phyloP scores from a whole-genome alignment of 2,797 vertebrate genomes.

The Dicrostonyx torquatus region DNA sequence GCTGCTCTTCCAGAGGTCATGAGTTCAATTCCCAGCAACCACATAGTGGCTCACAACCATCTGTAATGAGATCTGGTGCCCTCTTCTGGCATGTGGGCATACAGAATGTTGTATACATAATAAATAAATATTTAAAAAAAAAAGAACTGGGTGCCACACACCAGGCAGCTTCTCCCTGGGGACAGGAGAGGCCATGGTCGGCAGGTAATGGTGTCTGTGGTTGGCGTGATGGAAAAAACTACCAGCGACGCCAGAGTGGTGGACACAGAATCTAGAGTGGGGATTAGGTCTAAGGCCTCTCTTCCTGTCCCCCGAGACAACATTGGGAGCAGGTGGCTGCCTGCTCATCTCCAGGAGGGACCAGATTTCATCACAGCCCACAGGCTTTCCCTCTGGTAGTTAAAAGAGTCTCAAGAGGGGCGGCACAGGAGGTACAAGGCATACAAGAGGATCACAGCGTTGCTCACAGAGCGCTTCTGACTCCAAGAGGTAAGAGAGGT shows the following conservation, averaged over 20 bases:
- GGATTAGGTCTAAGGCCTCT: neutral
- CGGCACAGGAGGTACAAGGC: fast-evolving
- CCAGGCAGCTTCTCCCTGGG: neutral
- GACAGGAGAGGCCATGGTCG: neutral
- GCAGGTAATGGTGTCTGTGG: neutral
- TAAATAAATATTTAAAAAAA: too few species aligned
- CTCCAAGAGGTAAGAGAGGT: neutral
- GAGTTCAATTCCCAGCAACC: too few species aligned
- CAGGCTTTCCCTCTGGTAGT: neutral
- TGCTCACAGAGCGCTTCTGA: neutral
- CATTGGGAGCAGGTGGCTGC: too few species aligned
- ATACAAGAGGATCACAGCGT: fast-evolving
- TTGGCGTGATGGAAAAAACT: fast-evolving
- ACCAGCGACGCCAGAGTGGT: fast-evolving
- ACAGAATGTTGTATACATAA: too few species aligned
- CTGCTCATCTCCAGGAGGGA: neutral
- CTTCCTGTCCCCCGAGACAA: neutral
- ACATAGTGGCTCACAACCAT: too few species aligned
- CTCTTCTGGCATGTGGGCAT: too few species aligned
- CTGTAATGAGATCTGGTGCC: too few species aligned
- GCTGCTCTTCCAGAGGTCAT: too few species aligned
- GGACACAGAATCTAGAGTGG: neutral
- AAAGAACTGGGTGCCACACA: too few species aligned
- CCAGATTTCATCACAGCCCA: neutral
- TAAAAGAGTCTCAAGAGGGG: neutral